Evolutionary conservation across 2,797 vertebrate species (phyloP).

Genomic region (Stomatorhinus walkeri): DNA sequence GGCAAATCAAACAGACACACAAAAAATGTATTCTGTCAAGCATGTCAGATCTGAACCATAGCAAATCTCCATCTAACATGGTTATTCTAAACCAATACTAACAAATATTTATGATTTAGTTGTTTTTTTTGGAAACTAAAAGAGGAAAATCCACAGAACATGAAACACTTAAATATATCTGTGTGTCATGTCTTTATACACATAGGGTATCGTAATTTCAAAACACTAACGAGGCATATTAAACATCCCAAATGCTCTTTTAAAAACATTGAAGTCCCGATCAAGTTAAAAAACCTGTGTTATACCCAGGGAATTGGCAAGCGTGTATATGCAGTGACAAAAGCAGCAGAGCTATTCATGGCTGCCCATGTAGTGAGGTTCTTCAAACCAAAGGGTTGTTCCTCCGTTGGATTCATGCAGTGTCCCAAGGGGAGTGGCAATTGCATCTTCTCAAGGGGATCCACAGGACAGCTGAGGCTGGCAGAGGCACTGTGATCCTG

Average conservation of each 20-base stretch:
- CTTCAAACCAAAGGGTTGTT: not conserved
- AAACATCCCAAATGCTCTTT: not conserved
- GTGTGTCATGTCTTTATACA: not conserved
- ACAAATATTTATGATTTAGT: not conserved
- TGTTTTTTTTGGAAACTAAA: not conserved
- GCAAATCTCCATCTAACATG: slow-evolving; percentile 1
- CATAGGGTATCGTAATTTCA: not conserved
- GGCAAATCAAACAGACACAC: slow-evolving; percentile 25
- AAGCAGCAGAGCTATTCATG: not conserved
- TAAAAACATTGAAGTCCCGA: not conserved
- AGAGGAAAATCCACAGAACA: not conserved
- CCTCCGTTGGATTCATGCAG: not conserved
- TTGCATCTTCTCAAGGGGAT: not conserved
- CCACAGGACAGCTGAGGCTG: not conserved
- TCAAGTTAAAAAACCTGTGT: not conserved
- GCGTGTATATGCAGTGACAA: not conserved
- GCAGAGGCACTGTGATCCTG: not conserved
- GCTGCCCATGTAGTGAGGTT: not conserved
- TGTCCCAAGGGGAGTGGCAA: not conserved
- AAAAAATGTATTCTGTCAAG: slow-evolving; percentile 15
- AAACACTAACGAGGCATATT: not conserved
- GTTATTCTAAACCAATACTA: slow-evolving; percentile 5
- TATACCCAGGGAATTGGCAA: not conserved
- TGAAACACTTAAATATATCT: not conserved
- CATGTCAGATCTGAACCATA: slow-evolving; percentile 31